Conservation (phyloP, 1,140 invertebrate genomes). For the Drosophila parabipectinata region DNA sequence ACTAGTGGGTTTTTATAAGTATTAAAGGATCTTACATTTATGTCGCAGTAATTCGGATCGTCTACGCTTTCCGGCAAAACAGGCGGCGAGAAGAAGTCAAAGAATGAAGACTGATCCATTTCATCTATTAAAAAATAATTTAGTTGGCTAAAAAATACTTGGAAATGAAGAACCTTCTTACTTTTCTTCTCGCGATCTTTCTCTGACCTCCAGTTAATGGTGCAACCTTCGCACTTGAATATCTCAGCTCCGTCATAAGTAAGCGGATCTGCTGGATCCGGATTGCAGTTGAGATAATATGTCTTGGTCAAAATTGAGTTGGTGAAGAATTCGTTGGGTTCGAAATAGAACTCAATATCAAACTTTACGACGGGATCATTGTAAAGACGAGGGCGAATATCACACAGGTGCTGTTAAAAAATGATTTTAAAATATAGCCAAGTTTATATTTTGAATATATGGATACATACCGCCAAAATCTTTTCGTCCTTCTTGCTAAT, state of each 20-base stretch:
- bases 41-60: slow-evolving; percentile 63
- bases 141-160: not conserved
- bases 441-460: not conserved
- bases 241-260: slow-evolving; percentile 97
- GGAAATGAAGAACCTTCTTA: slow-evolving; percentile 85
- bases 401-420: slow-evolving; percentile 28
- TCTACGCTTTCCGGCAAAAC: slow-evolving; percentile 59
- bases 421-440: too few species aligned
- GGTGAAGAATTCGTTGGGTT: slow-evolving; percentile 94
- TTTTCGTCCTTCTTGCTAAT: slow-evolving; percentile 92
- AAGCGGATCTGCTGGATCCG: slow-evolving; percentile 93
- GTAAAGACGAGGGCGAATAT: slow-evolving; percentile 63
- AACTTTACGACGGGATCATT: slow-evolving; percentile 86
- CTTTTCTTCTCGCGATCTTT: slow-evolving; percentile 94
- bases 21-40: slow-evolving; percentile 62
- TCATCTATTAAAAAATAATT: not conserved
- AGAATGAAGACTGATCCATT: slow-evolving; percentile 87
- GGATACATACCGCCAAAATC: slow-evolving; percentile 88
- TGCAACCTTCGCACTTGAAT: slow-evolving; percentile 90
- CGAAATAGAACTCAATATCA: slow-evolving; percentile 93
- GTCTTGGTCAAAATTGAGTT: slow-evolving; percentile 94
- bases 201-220: slow-evolving; percentile 86
- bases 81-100: slow-evolving; percentile 96
- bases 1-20: not conserved
- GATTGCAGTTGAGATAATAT: slow-evolving; percentile 93